These are phyloP conservation scores for Cheirogaleus medius DNA, from an alignment of 2,113 vertebrate genomes.

Conservation along the genomic window DNA sequence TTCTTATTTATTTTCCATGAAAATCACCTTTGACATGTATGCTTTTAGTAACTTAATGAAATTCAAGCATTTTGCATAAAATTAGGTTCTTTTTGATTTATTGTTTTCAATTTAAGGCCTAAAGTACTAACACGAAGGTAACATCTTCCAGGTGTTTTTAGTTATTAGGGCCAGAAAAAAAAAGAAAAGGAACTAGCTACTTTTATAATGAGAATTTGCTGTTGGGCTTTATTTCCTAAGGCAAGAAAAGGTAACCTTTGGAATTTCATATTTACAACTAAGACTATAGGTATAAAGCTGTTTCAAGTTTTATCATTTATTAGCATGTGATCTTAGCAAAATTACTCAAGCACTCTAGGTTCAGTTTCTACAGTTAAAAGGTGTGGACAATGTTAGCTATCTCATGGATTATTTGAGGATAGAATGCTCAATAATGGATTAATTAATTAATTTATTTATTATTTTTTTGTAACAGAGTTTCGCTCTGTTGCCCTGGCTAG, in stretches of 20 bases:
- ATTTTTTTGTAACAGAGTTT: background rate
- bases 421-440: background rate
- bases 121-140: constrained; percentile 13
- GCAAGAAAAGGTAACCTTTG: background rate
- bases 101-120: background rate
- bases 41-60: background rate
- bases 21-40: constrained; percentile 8
- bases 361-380: background rate
- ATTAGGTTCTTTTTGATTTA: background rate
- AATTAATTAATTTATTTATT: background rate
- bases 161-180: background rate
- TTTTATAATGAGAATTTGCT: background rate
- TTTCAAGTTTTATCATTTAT: background rate
- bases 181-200: background rate
- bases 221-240: constrained; percentile 18
- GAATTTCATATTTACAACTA: background rate
- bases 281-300: background rate
- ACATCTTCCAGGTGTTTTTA: background rate
- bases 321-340: background rate
- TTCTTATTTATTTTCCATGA: constrained; percentile 54
- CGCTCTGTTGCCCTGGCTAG: background rate
- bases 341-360: background rate
- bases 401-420: background rate
- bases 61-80: background rate
- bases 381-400: background rate